Evolutionary conservation across 2,113 vertebrate species (phyloP).

Genomic region (Chrysochloris asiatica): DNA sequence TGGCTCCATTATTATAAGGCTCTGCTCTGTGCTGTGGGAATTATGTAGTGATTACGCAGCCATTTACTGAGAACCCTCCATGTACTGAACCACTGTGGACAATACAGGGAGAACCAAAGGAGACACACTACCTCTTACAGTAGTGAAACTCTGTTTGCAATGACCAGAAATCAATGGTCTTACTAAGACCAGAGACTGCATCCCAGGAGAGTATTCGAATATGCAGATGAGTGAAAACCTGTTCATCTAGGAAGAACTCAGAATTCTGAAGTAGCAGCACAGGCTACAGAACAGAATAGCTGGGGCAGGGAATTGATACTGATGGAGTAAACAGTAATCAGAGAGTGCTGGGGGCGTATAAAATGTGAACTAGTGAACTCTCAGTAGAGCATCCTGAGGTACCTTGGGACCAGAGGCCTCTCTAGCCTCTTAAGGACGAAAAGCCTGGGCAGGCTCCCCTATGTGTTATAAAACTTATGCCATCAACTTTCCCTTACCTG

Average conservation of each 20-base stretch:
- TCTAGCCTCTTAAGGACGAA: neutral
- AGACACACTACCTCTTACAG: neutral
- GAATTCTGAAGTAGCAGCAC: neutral
- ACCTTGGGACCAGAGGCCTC: neutral
- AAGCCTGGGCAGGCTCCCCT: neutral
- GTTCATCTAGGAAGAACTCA: neutral
- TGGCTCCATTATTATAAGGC: constrained; percentile 51
- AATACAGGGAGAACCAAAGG: neutral
- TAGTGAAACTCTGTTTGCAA: neutral
- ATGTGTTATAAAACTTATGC: neutral
- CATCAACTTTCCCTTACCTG: neutral
- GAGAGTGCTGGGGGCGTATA: neutral
- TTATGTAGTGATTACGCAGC: constrained; percentile 51
- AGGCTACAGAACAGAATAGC: neutral
- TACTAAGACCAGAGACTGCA: neutral
- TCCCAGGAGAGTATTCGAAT: neutral
- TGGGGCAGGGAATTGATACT: neutral
- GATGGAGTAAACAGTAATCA: neutral
- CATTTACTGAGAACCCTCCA: constrained; percentile 8
- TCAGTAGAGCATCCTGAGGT: neutral
- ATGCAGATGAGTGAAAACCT: neutral
- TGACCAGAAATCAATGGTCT: neutral
- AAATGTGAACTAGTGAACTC: neutral
- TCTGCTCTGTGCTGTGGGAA: constrained; percentile 18
- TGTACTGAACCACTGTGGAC: neutral